A percentile compares a stretch with the other conserved stretches of the same genome.
Evolutionary conservation across 2,797 vertebrate genomes (phyloP).

Genomic region (Sciaenops ocellatus): DNA sequence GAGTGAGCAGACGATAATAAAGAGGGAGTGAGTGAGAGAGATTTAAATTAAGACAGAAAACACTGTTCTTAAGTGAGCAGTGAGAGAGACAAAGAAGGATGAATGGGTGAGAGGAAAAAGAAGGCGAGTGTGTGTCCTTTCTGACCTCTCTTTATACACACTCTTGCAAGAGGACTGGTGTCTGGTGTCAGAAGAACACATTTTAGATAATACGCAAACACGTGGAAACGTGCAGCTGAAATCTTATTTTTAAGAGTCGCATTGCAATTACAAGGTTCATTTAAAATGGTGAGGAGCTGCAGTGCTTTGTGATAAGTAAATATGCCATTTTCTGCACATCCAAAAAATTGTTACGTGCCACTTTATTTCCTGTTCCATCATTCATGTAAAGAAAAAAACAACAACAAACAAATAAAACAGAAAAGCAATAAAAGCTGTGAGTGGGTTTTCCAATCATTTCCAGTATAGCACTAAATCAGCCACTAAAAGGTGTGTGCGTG

Average conservation of each 20-base stretch:
- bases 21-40: conserved; percentile 46
- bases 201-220: not conserved
- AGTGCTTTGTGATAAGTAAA: not conserved
- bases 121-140: conserved; percentile 24
- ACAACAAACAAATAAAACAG: conserved; percentile 16
- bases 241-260: not conserved
- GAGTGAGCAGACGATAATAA: conserved; percentile 50
- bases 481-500: conserved; percentile 55
- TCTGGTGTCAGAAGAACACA: conserved; percentile 2
- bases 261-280: not conserved
- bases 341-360: not conserved
- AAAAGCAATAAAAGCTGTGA: conserved; percentile 51
- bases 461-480: conserved; percentile 36
- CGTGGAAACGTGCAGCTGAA: not conserved
- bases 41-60: conserved; percentile 73
- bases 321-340: not conserved
- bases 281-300: not conserved
- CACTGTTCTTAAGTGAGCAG: conserved; percentile 49
- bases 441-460: conserved; percentile 42
- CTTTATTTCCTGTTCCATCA: conserved; percentile 16
- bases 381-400: conserved; percentile 17
- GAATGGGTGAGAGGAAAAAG: conserved; percentile 19
- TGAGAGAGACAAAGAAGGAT: conserved; percentile 50
- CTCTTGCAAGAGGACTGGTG: not conserved
- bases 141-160: conserved; percentile 30